Conservation (phyloP, 2,888 invertebrate genomes). For the Lithophane socia region DNA sequence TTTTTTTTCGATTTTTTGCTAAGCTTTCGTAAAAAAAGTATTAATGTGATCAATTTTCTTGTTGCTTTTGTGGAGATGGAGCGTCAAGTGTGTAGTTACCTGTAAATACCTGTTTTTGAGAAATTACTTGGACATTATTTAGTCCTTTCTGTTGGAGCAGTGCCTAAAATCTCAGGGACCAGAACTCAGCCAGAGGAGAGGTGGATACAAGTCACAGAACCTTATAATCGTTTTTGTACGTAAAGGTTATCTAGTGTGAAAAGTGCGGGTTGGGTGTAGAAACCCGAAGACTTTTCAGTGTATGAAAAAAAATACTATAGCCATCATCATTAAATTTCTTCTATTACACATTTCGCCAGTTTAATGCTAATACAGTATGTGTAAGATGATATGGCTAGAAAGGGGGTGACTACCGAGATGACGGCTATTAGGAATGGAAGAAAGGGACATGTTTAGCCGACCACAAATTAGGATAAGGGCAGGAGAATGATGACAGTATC, state of each 20-base stretch:
- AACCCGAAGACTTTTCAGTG: no score
- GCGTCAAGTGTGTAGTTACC: neutral
- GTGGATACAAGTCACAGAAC: neutral
- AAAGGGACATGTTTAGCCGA: no score
- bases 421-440: no score
- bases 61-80: neutral
- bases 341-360: neutral
- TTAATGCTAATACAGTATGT: no score
- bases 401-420: no score
- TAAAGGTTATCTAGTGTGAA: neutral
- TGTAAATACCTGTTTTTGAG: neutral
- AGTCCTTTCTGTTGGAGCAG: neutral
- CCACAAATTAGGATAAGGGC: no score
- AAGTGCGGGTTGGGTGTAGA: neutral
- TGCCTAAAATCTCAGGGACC: neutral
- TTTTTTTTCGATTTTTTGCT: neutral
- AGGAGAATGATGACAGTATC: neutral
- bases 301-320: neutral
- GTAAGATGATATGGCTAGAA: no score
- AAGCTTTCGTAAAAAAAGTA: conserved; percentile 22
- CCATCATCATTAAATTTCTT: neutral
- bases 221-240: neutral
- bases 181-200: neutral
- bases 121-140: neutral
- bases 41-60: conserved; percentile 1